Percentiles rank a stretch among this genome's conserved stretches.
These are phyloP conservation scores for Trinectes maculatus DNA, from an alignment of 2,113 vertebrate species.

Conservation along the genomic window DNA sequence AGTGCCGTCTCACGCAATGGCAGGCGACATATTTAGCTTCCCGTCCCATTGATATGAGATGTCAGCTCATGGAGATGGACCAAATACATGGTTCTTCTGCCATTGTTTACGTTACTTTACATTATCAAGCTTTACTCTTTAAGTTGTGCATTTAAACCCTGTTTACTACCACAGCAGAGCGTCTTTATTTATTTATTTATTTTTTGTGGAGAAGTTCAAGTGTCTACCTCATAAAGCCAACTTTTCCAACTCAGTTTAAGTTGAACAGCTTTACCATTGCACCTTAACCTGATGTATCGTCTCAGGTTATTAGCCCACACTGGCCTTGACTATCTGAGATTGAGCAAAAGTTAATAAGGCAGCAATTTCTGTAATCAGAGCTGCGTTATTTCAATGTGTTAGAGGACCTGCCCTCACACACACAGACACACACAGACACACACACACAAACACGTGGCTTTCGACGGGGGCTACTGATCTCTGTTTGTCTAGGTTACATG, in stretches of 20 bases:
- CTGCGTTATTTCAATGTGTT: constrained; percentile 14
- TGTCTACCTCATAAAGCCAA: background rate
- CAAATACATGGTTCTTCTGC: background rate
- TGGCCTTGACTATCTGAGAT: constrained; percentile 25
- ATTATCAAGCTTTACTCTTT: background rate
- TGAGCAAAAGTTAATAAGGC: constrained; percentile 37
- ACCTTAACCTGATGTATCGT: constrained; percentile 30
- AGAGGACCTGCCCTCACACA: constrained; percentile 11
- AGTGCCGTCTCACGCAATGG: constrained; percentile 72
- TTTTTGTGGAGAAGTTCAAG: too few species aligned
- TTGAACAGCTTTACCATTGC: constrained; percentile 11
- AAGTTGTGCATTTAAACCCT: background rate
- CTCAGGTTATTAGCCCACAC: constrained; percentile 6
- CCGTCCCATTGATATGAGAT: constrained; percentile 21
- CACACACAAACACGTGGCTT: constrained; percentile 51
- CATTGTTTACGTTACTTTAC: background rate
- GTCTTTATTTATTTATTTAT: too few species aligned
- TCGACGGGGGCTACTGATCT: constrained; percentile 9
- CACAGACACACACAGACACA: background rate
- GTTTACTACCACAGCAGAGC: background rate
- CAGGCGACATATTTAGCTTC: constrained; percentile 38
- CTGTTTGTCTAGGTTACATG: constrained; percentile 56
- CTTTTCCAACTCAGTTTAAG: constrained; percentile 18
- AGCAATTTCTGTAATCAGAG: constrained; percentile 16
- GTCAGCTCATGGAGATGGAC: constrained; percentile 10